Base-by-base conservation (phyloP, 2,113 vertebrate genomes). In the Xyrauchen texanus region DNA sequence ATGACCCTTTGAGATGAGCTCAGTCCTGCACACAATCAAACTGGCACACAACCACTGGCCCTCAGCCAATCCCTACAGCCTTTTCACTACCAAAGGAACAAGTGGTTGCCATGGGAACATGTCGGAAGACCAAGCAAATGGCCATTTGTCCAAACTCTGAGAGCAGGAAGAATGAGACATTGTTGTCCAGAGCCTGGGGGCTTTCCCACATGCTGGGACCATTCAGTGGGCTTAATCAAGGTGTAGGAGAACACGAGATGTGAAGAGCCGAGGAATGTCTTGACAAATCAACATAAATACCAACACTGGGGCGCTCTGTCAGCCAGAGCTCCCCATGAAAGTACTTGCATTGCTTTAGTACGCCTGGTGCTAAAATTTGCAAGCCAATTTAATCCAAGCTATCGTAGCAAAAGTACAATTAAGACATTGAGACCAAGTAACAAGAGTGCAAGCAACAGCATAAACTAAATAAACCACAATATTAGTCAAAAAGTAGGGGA, bases 41-140 rank as follows among this genome's bases (percentile, higher is more conserved):
- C 91, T 93, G 93, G 92, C 92, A 90, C 92, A 90, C 84, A 81
- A 70, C 92, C 92, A 84, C 84, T 91, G 93, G 93, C 92, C 88
- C 87, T 76, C 86, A 86, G 93, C 94, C 95, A 95, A 94, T 92
- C 91, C 90, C 86, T 90, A 85, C 89, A 91, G 91, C 92, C 90
- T 90, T 34, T 93, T 91, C 90, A 81, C 68, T 83, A 84, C 88
- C 78, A 86, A 87, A 71, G 74, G 92, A 92, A 91, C 85, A 91
- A 69, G 67, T 47, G 4, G 93, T 95, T 94, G 88, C 94, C 90
- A 89, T 82, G 91, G 92, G 83, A 94, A 95, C 94, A 87, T 75
- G 87, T 87, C 88, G 90, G 93, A 93, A 75, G 93, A 92, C 92
- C 92, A 90, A 81, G 85, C 61, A 89, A 91, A 89, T 91, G 90